These are phyloP conservation scores for Drosophila subpulchrella DNA, from an alignment of 1,140 invertebrate genomes.

Conservation along the genomic window DNA sequence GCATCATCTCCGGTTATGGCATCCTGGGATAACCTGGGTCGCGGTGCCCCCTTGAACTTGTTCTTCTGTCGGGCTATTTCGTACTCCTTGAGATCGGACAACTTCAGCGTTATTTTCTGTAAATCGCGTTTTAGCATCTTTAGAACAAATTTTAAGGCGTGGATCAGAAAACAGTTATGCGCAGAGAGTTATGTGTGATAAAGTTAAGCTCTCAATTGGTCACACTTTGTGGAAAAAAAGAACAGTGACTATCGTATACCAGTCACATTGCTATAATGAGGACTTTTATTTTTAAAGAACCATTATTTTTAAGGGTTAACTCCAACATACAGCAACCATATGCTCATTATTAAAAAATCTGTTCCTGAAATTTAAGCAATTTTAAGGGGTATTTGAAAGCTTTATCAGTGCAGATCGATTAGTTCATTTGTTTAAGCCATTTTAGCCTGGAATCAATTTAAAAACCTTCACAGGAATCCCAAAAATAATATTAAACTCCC, in stretches of 20 bases:
- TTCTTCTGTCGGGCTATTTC: constrained; percentile 47
- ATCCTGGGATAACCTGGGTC: constrained; percentile 17
- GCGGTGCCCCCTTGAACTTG: constrained; percentile 22
- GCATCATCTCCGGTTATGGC: constrained; percentile 25
- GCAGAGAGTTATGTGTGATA: not conserved
- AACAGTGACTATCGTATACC: constrained; percentile 1
- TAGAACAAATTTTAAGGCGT: too few relatives aligned
- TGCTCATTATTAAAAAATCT: not conserved
- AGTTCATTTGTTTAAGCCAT: too few relatives aligned
- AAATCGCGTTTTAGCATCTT: constrained; percentile 63
- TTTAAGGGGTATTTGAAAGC: too few relatives aligned
- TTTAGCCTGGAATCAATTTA: too few relatives aligned
- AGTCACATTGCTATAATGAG: not conserved
- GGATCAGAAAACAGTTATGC: constrained; percentile 8
- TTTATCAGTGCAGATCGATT: too few relatives aligned
- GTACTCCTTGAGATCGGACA: constrained; percentile 64
- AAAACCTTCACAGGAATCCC: too few relatives aligned
- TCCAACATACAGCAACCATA: too few relatives aligned
- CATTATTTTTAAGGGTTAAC: too few relatives aligned
- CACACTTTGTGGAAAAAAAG: too few relatives aligned
- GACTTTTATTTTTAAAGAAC: not conserved
- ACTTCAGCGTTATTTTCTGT: constrained; percentile 51
- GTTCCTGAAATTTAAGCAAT: too few relatives aligned
- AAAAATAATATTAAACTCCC: too few relatives aligned
- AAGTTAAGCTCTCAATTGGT: not conserved